Evolutionary conservation across 2,113 vertebrate genomes (phyloP).

Genomic region (Prietella phreatophila): DNA sequence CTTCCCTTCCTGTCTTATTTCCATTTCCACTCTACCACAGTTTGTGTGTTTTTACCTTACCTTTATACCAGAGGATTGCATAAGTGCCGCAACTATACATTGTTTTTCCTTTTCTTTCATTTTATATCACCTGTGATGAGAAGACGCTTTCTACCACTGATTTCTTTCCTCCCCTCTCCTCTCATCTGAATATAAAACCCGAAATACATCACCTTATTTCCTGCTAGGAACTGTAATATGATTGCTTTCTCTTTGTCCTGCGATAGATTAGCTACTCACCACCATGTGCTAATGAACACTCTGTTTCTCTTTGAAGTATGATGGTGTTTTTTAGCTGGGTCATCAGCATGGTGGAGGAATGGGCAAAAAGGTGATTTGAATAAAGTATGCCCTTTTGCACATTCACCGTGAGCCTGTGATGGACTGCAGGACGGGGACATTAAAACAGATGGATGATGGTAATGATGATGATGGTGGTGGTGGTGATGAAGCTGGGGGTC

Average conservation of each 20-base stretch:
- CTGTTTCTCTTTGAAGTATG: background rate
- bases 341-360: background rate
- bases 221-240: background rate
- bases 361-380: background rate
- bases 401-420: conserved; percentile 4
- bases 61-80: background rate
- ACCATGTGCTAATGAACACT: background rate
- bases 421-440: conserved; percentile 12
- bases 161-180: background rate
- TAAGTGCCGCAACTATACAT: background rate
- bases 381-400: background rate
- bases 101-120: conserved; percentile 11
- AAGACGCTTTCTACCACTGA: background rate
- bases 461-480: conserved; percentile 28
- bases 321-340: background rate
- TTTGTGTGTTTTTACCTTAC: too few relatives aligned
- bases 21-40: background rate
- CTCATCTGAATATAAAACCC: conserved; percentile 19
- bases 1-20: background rate
- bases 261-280: background rate
- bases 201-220: conserved; percentile 19
- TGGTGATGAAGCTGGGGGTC: conserved; percentile 20
- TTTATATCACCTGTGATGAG: conserved; percentile 7
- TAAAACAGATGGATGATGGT: conserved; percentile 36
- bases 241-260: background rate